Evolutionary conservation across 2,888 invertebrate species (phyloP).

Genomic region (Drosophila imparisetae): DNA sequence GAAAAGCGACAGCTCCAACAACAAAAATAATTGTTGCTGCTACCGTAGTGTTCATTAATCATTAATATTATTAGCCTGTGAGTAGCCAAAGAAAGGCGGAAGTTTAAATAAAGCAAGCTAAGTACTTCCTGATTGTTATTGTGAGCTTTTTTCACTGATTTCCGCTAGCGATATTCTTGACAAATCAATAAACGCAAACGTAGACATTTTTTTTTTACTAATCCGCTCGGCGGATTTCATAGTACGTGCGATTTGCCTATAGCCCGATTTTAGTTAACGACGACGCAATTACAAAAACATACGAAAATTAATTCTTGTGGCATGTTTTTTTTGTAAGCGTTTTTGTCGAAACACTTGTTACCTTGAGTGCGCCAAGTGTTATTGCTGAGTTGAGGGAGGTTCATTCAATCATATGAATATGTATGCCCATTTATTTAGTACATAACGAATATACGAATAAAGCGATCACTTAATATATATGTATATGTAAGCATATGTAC

Average conservation of each 20-base stretch:
- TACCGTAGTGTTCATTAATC: background rate
- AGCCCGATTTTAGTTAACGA: conserved; percentile 33
- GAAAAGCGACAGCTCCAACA: conserved; percentile 12
- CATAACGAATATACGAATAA: conserved; percentile 1
- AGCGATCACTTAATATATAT: conserved; percentile 16
- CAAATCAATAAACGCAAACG: conserved; percentile 66
- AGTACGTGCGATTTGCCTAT: conserved; percentile 45
- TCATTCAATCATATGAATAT: conserved; percentile 59
- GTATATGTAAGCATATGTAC: conserved; percentile 4
- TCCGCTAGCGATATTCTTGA: conserved; percentile 59
- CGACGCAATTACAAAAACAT: conserved; percentile 49
- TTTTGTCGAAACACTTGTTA: conserved; percentile 69
- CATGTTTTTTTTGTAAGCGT: conserved; percentile 44
- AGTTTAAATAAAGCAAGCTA: conserved; percentile 22
- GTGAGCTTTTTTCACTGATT: conserved; percentile 39
- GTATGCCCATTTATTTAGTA: background rate
- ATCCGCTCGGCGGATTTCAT: conserved; percentile 2
- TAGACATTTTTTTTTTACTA: conserved; percentile 1
- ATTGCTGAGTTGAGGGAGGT: conserved; percentile 71
- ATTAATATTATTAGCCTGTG: background rate
- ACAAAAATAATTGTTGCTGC: conserved; percentile 16
- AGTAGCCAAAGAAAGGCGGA: conserved; percentile 64
- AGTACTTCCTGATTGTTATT: conserved; percentile 61
- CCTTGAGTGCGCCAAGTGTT: conserved; percentile 56
- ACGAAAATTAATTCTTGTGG: conserved; percentile 53